These are phyloP conservation scores for Dicerorhinus sumatrensis DNA, from an alignment of 2,113 vertebrate genomes.

Conservation along the genomic window DNA sequence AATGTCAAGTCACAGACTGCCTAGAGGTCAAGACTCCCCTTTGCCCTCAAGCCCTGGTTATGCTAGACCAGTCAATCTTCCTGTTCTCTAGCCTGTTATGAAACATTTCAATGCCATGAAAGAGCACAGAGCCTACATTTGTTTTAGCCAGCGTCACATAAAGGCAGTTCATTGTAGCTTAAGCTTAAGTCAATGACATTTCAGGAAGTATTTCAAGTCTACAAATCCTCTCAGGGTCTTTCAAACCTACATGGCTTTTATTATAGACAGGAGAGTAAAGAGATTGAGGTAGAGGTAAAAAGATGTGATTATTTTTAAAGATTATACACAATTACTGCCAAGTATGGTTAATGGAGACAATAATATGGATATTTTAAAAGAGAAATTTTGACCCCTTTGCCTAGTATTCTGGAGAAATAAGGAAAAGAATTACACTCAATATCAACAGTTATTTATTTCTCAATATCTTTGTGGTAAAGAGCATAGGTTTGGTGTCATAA, in stretches of 20 bases:
- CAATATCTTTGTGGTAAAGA: constrained; percentile 52
- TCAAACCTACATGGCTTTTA: not conserved
- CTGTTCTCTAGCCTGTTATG: constrained; percentile 28
- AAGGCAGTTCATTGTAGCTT: constrained; percentile 52
- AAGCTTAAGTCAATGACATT: constrained; percentile 59
- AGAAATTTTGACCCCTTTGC: not conserved
- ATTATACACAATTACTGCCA: not conserved
- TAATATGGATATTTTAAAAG: constrained; percentile 43
- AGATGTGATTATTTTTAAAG: constrained; percentile 46
- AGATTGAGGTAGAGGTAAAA: not conserved
- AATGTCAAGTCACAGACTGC: constrained; percentile 47
- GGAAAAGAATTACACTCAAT: not conserved
- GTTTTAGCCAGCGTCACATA: constrained; percentile 42
- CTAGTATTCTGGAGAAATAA: constrained; percentile 39
- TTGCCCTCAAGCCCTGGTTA: constrained; percentile 4
- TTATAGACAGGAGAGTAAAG: not conserved
- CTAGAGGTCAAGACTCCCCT: constrained; percentile 45
- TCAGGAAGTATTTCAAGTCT: constrained; percentile 47
- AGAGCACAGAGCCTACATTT: constrained; percentile 66
- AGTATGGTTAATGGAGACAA: constrained; percentile 19
- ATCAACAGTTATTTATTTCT: constrained; percentile 63
- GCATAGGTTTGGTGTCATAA: constrained; percentile 30
- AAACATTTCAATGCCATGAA: constrained; percentile 49
- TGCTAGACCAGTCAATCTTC: constrained; percentile 37
- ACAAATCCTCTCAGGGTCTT: not conserved